Evolutionary conservation across 2,888 invertebrate species (phyloP).

Genomic region (Polia nebulosa): DNA sequence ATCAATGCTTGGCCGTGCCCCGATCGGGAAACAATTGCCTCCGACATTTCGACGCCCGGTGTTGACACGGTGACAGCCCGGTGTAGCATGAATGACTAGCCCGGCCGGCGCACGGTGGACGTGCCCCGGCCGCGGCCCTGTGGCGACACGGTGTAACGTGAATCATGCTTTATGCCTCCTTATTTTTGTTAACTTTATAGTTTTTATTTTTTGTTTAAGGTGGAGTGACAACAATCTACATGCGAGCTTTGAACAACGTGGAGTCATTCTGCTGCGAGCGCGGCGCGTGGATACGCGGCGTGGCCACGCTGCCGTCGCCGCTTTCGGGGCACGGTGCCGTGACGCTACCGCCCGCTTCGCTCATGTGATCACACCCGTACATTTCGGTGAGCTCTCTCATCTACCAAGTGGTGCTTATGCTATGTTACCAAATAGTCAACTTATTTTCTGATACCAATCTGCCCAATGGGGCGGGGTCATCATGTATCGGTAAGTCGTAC

Average conservation of each 20-base stretch:
- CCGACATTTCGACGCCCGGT: too few species aligned
- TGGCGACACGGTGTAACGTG: too few species aligned
- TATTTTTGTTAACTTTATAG: background rate
- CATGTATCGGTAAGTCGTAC: background rate
- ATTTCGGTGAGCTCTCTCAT: slow-evolving; percentile 13
- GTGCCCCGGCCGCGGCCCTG: too few species aligned
- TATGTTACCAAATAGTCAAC: background rate
- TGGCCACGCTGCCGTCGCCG: slow-evolving; percentile 92
- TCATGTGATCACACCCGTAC: slow-evolving; percentile 76
- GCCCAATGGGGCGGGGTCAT: background rate
- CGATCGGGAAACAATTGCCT: too few species aligned
- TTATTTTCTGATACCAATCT: background rate
- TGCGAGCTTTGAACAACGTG: slow-evolving; percentile 92
- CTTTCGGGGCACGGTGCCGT: slow-evolving; percentile 91
- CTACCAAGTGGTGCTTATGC: background rate
- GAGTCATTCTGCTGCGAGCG: slow-evolving; percentile 93
- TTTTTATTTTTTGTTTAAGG: slow-evolving; percentile 80
- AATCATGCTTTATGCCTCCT: too few species aligned
- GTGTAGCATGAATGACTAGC: too few species aligned
- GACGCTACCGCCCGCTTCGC: slow-evolving; percentile 86
- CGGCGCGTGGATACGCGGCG: slow-evolving; percentile 91
- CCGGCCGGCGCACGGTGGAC: too few species aligned
- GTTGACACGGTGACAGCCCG: too few species aligned
- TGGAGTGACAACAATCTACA: slow-evolving; percentile 92
- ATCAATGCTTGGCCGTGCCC: too few species aligned